phyloP scores from a whole-genome alignment of 2,113 vertebrate genomes.

The Hemicordylus capensis region DNA sequence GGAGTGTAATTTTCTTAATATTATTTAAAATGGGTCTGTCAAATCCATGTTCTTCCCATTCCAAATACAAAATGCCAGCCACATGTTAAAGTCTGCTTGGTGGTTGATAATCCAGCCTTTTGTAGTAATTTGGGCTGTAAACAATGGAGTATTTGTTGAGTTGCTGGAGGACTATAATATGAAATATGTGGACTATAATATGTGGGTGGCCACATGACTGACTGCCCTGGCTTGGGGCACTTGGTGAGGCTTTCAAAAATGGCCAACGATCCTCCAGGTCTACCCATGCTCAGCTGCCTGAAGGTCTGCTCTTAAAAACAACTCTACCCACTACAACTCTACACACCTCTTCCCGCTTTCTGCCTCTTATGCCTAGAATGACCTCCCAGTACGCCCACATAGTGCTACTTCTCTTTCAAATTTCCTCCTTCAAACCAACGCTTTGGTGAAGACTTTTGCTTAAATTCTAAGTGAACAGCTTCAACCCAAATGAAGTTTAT shows the following conservation, averaged over 20 bases:
- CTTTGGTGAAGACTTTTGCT: background rate
- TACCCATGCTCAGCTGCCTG: background rate
- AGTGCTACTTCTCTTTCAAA: background rate
- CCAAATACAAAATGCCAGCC: too few species aligned
- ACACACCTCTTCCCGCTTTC: background rate
- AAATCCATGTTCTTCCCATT: too few species aligned
- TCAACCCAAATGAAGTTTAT: background rate
- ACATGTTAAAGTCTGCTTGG: too few species aligned
- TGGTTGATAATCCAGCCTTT: too few species aligned
- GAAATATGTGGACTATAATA: too few species aligned
- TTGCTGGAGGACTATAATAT: too few species aligned
- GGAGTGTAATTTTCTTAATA: too few species aligned
- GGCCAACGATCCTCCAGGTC: background rate
- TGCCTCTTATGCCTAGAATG: background rate
- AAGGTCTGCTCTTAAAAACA: background rate
- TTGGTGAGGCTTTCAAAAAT: constrained; percentile 56
- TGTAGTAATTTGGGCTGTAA: too few species aligned
- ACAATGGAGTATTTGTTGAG: too few species aligned
- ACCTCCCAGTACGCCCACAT: background rate
- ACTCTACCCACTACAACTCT: background rate
- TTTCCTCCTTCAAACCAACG: background rate
- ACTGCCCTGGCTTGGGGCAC: constrained; percentile 25
- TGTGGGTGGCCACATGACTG: too few species aligned
- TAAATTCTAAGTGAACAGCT: background rate
- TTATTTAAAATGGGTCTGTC: too few species aligned